Conservation (phyloP, 2,113 vertebrate genomes). For the Arvicanthis niloticus region DNA sequence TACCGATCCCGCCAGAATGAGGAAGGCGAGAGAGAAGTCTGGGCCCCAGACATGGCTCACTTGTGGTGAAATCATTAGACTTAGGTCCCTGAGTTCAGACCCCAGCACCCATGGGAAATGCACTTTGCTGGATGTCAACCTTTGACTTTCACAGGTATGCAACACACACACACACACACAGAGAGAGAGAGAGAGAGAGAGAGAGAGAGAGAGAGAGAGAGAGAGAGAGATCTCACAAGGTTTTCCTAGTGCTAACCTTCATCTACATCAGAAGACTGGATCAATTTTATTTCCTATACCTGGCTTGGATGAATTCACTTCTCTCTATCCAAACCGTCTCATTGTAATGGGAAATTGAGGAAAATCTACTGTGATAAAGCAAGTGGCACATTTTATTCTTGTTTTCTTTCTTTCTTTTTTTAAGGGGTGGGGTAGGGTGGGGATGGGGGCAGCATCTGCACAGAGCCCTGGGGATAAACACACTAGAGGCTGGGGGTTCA, state of each 20-base stretch:
- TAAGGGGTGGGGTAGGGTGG: too few relatives aligned
- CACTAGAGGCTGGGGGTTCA: neutral
- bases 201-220: neutral
- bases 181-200: neutral
- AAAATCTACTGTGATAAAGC: neutral
- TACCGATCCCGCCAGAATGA: rapidly evolving
- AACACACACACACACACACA: neutral
- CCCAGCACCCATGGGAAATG: neutral
- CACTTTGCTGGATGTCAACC: too few relatives aligned
- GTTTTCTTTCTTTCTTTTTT: neutral
- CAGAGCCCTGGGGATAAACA: neutral
- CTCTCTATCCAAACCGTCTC: neutral
- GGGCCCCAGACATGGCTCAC: neutral
- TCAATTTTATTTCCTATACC: neutral
- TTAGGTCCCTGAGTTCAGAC: neutral
- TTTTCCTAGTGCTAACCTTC: too few relatives aligned
- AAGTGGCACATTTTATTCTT: neutral
- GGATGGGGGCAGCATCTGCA: neutral
- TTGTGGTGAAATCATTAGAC: too few relatives aligned
- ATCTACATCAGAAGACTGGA: neutral
- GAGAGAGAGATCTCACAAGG: neutral
- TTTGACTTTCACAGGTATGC: neutral
- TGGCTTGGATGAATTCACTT: neutral
- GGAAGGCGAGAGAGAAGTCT: neutral
- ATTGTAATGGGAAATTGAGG: neutral